phyloP scores from a whole-genome alignment of 2,797 vertebrate species.

The Enteromius viviparus region DNA sequence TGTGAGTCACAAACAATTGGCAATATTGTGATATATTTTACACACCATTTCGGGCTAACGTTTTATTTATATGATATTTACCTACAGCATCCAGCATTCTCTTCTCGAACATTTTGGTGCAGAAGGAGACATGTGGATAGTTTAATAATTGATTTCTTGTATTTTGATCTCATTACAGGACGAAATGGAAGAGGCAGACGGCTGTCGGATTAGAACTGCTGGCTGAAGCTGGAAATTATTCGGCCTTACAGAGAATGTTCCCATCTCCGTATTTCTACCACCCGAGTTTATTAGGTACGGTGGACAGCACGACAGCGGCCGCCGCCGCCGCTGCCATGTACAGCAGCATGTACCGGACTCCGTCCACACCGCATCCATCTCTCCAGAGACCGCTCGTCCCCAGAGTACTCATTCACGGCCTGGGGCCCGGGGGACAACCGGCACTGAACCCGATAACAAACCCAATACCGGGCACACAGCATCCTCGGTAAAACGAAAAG shows the following conservation, averaged over 20 bases:
- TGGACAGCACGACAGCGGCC: conserved; percentile 95
- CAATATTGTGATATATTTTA: not conserved
- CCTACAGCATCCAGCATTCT: conserved; percentile 57
- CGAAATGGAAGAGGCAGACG: conserved; percentile 94
- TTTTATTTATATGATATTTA: not conserved
- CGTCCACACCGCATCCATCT: conserved; percentile 89
- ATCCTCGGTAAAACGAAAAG: conserved; percentile 85
- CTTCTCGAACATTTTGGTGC: conserved; percentile 69
- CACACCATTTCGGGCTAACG: not conserved
- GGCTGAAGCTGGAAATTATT: conserved; percentile 88
- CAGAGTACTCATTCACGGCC: conserved; percentile 95
- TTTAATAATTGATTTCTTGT: conserved; percentile 77
- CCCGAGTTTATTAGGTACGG: conserved; percentile 91
- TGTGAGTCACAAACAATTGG: not conserved
- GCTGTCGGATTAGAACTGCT: conserved; percentile 88
- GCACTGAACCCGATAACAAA: conserved; percentile 91
- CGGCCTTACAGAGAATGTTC: conserved; percentile 90
- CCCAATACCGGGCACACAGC: conserved; percentile 87
- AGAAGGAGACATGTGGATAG: conserved; percentile 67
- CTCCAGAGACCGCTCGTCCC: conserved; percentile 96
- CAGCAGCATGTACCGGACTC: conserved; percentile 99
- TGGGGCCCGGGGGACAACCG: conserved; percentile 94
- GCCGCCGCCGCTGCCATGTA: conserved; percentile 97
- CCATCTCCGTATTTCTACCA: conserved; percentile 94
- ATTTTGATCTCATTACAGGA: conserved; percentile 83